Percentiles rank a stretch among this genome's conserved stretches.
Evolutionary conservation across 92 coral and sea anemone species (phyloP).

Genomic region (Porites cylindrica): DNA sequence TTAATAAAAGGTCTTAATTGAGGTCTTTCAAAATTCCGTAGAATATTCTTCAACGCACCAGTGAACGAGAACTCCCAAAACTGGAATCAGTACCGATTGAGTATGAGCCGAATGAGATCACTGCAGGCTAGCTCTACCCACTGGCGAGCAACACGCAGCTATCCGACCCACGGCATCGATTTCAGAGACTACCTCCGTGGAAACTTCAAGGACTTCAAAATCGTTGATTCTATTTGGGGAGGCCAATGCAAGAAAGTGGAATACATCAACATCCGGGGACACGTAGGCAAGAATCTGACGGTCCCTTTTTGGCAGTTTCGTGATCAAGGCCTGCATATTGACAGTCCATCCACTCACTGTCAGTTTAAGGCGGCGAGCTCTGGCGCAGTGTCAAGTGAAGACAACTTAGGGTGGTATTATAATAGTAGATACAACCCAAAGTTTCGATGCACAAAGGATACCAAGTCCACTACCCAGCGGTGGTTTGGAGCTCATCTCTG

Average conservation of each 20-base stretch:
- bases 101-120: background rate
- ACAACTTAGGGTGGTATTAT: background rate
- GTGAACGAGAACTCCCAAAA: background rate
- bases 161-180: background rate
- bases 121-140: background rate
- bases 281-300: background rate
- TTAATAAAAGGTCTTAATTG: too few relatives aligned
- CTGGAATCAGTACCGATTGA: background rate
- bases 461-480: constrained; percentile 62
- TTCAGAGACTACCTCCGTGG: background rate
- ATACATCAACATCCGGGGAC: constrained; percentile 29
- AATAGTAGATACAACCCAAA: background rate
- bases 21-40: too few relatives aligned
- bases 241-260: background rate
- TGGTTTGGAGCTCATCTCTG: constrained; percentile 55
- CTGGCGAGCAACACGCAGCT: background rate
- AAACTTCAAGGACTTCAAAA: background rate
- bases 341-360: background rate
- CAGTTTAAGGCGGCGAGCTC: background rate
- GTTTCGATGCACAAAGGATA: background rate
- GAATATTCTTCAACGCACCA: background rate
- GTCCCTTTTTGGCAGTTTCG: background rate
- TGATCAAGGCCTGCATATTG: background rate
- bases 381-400: background rate
- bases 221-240: background rate